A percentile compares a stretch with the other conserved stretches of the same genome.
phyloP scores from a whole-genome alignment of 2,888 invertebrate species.

The Cylindroiulus punctatus region DNA sequence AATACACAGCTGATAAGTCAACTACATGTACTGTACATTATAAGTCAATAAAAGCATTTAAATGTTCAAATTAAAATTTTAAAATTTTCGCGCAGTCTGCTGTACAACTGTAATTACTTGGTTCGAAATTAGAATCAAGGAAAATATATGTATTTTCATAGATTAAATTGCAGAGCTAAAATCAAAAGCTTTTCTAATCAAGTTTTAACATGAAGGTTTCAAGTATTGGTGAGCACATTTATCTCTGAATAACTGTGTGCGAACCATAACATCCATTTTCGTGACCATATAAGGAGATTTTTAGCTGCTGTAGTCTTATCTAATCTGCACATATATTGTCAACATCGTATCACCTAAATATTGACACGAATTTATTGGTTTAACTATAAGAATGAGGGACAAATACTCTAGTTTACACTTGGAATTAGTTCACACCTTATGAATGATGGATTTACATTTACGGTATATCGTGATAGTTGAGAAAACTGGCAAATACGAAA shows the following conservation, averaged over 20 bases:
- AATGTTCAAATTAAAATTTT: neutral
- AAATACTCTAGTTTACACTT: neutral
- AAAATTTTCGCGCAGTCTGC: neutral
- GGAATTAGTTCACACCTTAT: neutral
- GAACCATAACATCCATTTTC: neutral
- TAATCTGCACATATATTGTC: neutral
- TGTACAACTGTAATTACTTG: too few species aligned
- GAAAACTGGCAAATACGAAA: neutral
- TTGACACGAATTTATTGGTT: neutral
- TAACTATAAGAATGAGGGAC: neutral
- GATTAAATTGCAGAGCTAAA: neutral
- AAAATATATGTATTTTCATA: too few species aligned
- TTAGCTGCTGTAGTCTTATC: neutral
- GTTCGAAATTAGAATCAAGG: too few species aligned
- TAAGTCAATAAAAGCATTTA: neutral
- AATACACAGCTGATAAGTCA: neutral
- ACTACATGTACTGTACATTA: neutral
- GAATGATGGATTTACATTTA: too few species aligned
- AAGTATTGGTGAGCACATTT: neutral
- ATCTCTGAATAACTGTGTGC: slow-evolving; percentile 9
- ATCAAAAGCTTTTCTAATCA: neutral
- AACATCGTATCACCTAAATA: slow-evolving; percentile 9
- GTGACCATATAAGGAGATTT: slow-evolving; percentile 38
- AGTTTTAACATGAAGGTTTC: neutral
- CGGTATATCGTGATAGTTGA: neutral